A percentile compares a stretch with the other conserved stretches of the same genome.
Evolutionary conservation across 2,888 invertebrate species (phyloP).

Genomic region (Rhyacophila evoluta): DNA sequence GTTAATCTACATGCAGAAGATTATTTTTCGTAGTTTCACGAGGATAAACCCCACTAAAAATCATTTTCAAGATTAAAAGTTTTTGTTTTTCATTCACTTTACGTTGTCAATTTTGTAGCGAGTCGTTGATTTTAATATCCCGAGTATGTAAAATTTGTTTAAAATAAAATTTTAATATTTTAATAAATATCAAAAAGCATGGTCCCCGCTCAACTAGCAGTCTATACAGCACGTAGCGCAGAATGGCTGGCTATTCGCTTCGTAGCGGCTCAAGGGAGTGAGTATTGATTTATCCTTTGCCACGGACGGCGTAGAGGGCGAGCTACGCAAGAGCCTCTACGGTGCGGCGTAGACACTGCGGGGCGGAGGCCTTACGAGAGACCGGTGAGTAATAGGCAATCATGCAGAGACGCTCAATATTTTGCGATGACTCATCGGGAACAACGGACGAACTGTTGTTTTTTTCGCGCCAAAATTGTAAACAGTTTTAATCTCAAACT

Average conservation of each 20-base stretch:
- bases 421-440: constrained; percentile 22
- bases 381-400: constrained; percentile 33
- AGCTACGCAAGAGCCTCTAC: constrained; percentile 1
- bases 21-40: too few relatives aligned
- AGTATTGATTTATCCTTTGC: constrained; percentile 1
- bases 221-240: constrained; percentile 2
- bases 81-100: too few relatives aligned
- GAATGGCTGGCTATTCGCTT: background rate
- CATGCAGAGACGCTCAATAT: constrained; percentile 16
- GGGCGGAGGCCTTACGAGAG: background rate
- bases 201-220: background rate
- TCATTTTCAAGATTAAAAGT: too few relatives aligned
- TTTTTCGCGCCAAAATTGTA: background rate
- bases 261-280: constrained; percentile 19
- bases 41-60: too few relatives aligned
- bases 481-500: background rate
- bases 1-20: too few relatives aligned
- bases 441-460: background rate
- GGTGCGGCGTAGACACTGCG: background rate
- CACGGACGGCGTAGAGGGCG: background rate
- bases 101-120: too few relatives aligned
- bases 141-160: too few relatives aligned
- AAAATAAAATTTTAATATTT: too few relatives aligned
- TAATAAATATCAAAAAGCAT: too few relatives aligned
- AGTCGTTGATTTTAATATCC: too few relatives aligned